Conservation (phyloP, 2,888 invertebrate species). For the Euproctis similis region DNA sequence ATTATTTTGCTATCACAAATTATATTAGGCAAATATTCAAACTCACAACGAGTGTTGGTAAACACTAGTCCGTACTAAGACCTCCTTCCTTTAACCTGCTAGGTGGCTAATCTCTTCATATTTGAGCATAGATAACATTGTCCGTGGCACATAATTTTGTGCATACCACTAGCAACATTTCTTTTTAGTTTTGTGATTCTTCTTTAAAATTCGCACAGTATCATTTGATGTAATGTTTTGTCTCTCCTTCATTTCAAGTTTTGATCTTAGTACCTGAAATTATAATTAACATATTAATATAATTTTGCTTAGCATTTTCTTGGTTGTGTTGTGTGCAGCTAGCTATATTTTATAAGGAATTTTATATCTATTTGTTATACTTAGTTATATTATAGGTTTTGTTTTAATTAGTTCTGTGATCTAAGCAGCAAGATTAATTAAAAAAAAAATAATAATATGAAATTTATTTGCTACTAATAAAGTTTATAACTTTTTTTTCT, state of each 20-base stretch:
- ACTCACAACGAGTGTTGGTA: slow-evolving; percentile 3
- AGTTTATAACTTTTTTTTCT: no score
- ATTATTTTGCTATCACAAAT: no score
- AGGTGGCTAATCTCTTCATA: slow-evolving; percentile 57
- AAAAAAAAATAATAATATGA: no score
- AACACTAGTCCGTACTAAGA: slow-evolving; percentile 7
- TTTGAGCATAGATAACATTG: slow-evolving; percentile 68
- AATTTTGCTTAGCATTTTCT: no score
- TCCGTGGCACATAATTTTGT: slow-evolving; percentile 48
- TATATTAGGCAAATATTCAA: slow-evolving; percentile 5
- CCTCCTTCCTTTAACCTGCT: slow-evolving; percentile 32
- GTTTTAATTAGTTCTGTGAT: no score
- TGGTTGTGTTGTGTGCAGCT: no score
- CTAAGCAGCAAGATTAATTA: no score
- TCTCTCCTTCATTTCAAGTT: slow-evolving; percentile 86
- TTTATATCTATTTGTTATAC: no score
- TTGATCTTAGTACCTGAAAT: slow-evolving; percentile 88
- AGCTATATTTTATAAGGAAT: no score
- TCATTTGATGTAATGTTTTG: slow-evolving; percentile 81
- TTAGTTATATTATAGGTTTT: no score
- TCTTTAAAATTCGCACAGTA: slow-evolving; percentile 83
- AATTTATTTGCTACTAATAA: no score
- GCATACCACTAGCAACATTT: slow-evolving; percentile 74
- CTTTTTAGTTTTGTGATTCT: slow-evolving; percentile 78
- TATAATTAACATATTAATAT: background rate